phyloP scores from a whole-genome alignment of 2,113 vertebrate species.

The Lipotes vexillifer region DNA sequence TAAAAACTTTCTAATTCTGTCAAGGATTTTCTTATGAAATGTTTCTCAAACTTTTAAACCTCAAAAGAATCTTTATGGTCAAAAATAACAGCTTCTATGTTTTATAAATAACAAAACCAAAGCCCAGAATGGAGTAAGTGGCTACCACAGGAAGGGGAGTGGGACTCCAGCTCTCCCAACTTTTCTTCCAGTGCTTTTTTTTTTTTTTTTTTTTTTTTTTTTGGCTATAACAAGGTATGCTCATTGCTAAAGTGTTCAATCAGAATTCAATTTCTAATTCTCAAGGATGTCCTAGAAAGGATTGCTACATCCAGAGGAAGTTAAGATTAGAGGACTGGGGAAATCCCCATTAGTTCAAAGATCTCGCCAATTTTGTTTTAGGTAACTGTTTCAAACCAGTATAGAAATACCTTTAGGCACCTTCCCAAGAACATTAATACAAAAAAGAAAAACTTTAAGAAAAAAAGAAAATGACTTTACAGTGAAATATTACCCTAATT shows the following conservation, averaged over 20 bases:
- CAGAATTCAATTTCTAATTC: not conserved
- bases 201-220: not conserved
- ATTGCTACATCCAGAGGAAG: not conserved
- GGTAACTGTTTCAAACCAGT: not conserved
- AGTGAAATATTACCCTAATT: not conserved
- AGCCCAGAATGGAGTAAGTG: not conserved
- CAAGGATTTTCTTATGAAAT: conserved; percentile 18
- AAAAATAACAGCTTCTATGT: not conserved
- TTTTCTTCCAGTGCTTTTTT: not conserved
- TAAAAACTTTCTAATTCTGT: not conserved
- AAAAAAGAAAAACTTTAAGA: not conserved
- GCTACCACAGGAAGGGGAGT: accelerated
- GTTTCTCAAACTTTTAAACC: not conserved
- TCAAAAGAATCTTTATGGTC: not conserved
- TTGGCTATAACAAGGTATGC: not conserved
- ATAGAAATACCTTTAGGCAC: not conserved
- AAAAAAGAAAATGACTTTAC: not conserved
- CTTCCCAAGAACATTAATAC: not conserved
- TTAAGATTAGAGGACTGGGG: not conserved
- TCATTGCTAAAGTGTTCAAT: not conserved
- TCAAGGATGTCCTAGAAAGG: not conserved
- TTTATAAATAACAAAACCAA: not conserved
- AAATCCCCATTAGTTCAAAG: not conserved
- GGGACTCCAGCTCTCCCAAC: not conserved
- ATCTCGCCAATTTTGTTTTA: not conserved